These are phyloP conservation scores for Pachycephala philippinensis DNA, from an alignment of 2,113 vertebrate genomes.

Conservation along the genomic window DNA sequence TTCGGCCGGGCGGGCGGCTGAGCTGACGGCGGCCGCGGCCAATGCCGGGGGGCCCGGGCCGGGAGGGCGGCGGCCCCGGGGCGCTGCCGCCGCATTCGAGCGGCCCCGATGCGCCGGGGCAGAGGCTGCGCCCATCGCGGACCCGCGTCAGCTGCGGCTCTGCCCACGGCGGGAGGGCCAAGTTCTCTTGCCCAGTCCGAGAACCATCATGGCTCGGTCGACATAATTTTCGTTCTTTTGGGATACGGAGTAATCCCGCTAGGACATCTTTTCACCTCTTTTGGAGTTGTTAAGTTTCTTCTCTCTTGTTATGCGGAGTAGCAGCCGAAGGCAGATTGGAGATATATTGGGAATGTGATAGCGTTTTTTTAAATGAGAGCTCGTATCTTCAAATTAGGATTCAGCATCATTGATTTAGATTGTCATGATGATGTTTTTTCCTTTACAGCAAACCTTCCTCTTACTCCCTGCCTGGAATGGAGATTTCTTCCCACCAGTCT, in stretches of 20 bases:
- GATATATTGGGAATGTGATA: fast-evolving
- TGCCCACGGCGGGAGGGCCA: background rate
- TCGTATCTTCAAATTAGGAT: background rate
- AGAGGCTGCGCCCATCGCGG: background rate
- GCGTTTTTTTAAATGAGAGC: background rate
- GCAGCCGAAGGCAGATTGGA: background rate
- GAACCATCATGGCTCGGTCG: fast-evolving
- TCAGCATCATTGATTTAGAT: background rate
- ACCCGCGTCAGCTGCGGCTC: background rate
- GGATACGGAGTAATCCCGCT: background rate
- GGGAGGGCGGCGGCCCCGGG: background rate
- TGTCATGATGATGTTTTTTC: background rate
- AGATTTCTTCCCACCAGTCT: slow-evolving; percentile 90
- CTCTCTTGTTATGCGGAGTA: background rate
- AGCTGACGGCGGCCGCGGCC: no score
- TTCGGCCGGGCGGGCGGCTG: no score
- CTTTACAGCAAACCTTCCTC: background rate
- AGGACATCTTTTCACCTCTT: background rate
- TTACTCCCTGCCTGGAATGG: slow-evolving; percentile 66
- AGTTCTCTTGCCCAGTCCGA: fast-evolving
- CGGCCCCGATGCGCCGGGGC: background rate
- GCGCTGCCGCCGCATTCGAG: background rate
- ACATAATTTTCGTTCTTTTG: fast-evolving
- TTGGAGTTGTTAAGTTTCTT: background rate
- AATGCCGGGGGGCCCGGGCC: background rate